A percentile compares a stretch with the other conserved stretches of the same genome.
Evolutionary conservation across 1,140 invertebrate species (phyloP).

Genomic region (Planococcus citri): DNA sequence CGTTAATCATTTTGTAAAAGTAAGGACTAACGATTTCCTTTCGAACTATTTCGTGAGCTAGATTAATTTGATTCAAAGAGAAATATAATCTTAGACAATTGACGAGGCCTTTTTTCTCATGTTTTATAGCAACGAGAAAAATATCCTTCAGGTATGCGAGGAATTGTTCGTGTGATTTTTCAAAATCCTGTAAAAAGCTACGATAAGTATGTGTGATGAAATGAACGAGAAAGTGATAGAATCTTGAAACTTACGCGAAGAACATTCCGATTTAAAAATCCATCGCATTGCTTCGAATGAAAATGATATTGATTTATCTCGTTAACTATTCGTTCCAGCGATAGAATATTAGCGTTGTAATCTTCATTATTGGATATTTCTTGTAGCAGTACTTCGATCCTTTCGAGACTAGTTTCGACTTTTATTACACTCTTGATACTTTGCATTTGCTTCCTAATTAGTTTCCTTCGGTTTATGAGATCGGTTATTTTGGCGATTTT

Average conservation of each 20-base stretch:
- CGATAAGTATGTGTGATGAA: too few relatives aligned
- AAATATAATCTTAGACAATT: slow-evolving; percentile 24
- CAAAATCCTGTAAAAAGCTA: slow-evolving; percentile 24
- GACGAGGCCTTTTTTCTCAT: slow-evolving; percentile 23
- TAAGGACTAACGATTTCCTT: slow-evolving; percentile 56
- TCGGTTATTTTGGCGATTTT: not conserved
- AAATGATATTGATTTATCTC: not conserved
- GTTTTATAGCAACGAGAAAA: slow-evolving; percentile 26
- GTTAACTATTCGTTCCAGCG: not conserved
- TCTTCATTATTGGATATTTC: not conserved
- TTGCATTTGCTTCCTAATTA: not conserved
- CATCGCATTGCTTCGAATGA: not conserved
- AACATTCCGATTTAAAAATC: not conserved
- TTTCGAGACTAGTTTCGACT: not conserved
- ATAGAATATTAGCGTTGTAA: not conserved
- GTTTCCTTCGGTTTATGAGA: not conserved
- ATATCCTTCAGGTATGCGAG: slow-evolving; percentile 22
- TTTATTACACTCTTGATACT: not conserved
- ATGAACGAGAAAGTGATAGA: too few relatives aligned
- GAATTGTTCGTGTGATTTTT: slow-evolving; percentile 23
- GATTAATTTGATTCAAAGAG: slow-evolving; percentile 22
- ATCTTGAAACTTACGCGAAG: not conserved
- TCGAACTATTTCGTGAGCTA: slow-evolving; percentile 30
- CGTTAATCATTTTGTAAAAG: slow-evolving; percentile 59
- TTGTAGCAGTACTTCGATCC: not conserved